Percentiles rank a stretch among this genome's conserved stretches.
Conservation (phyloP, 2,888 invertebrate species). For the Macroteleia sp. region DNA sequence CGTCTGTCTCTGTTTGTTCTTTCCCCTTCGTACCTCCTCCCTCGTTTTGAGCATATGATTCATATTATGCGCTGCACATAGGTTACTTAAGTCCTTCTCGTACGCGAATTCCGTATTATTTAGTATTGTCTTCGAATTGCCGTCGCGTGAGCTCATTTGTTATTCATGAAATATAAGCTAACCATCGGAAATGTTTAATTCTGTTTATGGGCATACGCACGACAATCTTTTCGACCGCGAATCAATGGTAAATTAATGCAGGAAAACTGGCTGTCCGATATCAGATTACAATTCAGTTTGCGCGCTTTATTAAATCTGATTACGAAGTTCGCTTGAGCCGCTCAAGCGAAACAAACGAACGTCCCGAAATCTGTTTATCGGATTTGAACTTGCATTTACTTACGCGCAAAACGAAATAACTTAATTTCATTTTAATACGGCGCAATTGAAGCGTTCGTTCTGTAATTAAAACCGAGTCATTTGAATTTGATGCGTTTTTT, state of each 20-base stretch:
- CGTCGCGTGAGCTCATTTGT: too few relatives aligned
- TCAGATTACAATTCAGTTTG: constrained; percentile 16
- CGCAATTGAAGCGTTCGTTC: not conserved
- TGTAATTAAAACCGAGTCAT: not conserved
- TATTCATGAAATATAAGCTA: too few relatives aligned
- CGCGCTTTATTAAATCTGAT: constrained; percentile 28
- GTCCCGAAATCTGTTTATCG: constrained; percentile 27
- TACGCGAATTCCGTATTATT: too few relatives aligned
- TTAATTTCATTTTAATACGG: constrained; percentile 1
- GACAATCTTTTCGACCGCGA: too few relatives aligned
- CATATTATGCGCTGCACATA: too few relatives aligned
- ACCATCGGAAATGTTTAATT: too few relatives aligned
- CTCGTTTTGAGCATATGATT: too few relatives aligned
- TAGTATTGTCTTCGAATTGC: too few relatives aligned
- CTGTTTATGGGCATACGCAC: too few relatives aligned
- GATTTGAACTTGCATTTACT: constrained; percentile 8
- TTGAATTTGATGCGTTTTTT: not conserved
- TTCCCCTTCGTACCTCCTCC: too few relatives aligned
- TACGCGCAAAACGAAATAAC: constrained; percentile 8
- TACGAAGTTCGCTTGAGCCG: not conserved
- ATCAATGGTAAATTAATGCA: not conserved
- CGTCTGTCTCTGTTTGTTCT: too few relatives aligned
- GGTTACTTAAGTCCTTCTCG: too few relatives aligned
- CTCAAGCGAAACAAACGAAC: constrained; percentile 6
- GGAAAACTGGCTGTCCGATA: not conserved